A percentile compares a stretch with the other conserved stretches of the same genome.
phyloP scores from a whole-genome alignment of 2,113 vertebrate species.

The Brienomyrus brachyistius region DNA sequence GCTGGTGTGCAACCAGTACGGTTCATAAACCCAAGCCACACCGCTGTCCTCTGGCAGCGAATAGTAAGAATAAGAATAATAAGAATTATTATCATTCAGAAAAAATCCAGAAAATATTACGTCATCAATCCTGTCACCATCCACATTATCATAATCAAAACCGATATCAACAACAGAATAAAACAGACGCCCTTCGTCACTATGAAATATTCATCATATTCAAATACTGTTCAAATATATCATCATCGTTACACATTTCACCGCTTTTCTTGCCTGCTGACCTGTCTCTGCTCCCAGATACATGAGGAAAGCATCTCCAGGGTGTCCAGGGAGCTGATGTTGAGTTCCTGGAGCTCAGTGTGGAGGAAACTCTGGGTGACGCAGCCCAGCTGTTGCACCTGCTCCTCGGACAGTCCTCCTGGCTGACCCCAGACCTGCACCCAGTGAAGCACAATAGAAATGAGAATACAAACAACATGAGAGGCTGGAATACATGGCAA shows the following conservation, averaged over 20 bases:
- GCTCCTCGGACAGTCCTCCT: conserved; percentile 34
- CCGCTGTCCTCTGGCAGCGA: conserved; percentile 37
- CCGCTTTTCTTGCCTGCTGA: conserved; percentile 18
- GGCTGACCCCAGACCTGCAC: conserved; percentile 42
- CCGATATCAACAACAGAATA: background rate
- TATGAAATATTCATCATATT: background rate
- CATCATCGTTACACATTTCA: background rate
- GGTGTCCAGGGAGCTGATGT: conserved; percentile 39
- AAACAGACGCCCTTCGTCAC: background rate
- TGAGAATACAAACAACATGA: background rate
- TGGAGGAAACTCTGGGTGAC: conserved; percentile 44
- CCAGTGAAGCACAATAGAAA: background rate
- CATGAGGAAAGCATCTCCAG: conserved; percentile 47
- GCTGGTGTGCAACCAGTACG: conserved; percentile 26
- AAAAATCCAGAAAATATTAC: background rate
- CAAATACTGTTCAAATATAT: background rate
- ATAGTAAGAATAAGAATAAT: background rate
- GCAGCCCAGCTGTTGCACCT: conserved; percentile 46
- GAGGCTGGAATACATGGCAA: background rate
- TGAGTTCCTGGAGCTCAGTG: conserved; percentile 39
- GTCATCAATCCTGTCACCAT: background rate
- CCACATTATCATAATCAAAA: background rate
- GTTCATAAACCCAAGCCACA: conserved; percentile 41
- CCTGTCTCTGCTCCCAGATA: conserved; percentile 51
- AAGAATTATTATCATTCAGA: background rate